These are phyloP conservation scores for Scylla paramamosain DNA, from an alignment of 1,140 invertebrate species.

Conservation along the genomic window DNA sequence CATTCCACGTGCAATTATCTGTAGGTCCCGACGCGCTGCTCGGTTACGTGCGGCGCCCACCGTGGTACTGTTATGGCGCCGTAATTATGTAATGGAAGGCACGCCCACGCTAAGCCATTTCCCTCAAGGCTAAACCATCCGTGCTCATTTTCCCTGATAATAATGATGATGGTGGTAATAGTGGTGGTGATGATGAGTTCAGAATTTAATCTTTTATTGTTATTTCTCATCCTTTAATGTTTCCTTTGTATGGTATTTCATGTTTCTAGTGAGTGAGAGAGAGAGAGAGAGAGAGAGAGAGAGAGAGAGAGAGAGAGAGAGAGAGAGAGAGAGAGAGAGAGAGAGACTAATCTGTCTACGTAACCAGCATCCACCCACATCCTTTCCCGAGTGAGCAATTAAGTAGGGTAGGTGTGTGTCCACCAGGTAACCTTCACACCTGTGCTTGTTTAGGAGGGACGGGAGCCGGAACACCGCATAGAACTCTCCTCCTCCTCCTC, in stretches of 20 bases:
- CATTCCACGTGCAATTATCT: neutral
- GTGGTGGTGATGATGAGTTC: too few species aligned
- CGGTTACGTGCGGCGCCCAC: neutral
- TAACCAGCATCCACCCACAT: neutral
- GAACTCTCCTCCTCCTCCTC: neutral
- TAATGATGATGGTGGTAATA: too few species aligned
- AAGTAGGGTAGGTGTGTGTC: neutral
- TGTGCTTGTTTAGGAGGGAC: neutral
- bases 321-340: neutral
- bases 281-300: neutral
- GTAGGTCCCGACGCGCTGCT: neutral
- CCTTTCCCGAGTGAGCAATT: neutral
- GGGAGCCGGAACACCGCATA: neutral
- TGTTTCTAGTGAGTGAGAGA: too few species aligned
- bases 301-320: conserved; percentile 5
- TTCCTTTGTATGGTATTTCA: too few species aligned
- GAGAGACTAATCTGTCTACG: neutral
- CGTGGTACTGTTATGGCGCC: neutral
- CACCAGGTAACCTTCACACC: conserved; percentile 11
- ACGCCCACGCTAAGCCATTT: neutral
- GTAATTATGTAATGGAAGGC: conserved; percentile 22
- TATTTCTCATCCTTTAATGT: too few species aligned
- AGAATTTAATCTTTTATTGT: too few species aligned
- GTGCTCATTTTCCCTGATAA: neutral
- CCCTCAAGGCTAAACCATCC: neutral